Percentiles rank a stretch among this genome's conserved stretches.
phyloP scores from a whole-genome alignment of 1,140 invertebrate genomes.

The Drosophila littoralis region DNA sequence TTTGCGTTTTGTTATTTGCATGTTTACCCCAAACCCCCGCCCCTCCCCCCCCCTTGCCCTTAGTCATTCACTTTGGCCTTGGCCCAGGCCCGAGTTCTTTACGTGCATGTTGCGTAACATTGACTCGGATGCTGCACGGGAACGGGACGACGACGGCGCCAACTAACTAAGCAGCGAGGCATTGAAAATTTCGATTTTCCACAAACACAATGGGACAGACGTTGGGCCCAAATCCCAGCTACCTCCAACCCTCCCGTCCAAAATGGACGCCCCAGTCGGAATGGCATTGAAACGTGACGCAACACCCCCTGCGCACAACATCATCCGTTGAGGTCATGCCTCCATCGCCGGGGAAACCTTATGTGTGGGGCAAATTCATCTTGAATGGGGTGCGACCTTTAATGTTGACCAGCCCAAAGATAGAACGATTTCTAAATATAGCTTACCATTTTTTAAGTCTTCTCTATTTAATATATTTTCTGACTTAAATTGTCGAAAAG shows the following conservation, averaged over 20 bases:
- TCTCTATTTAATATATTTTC: no score
- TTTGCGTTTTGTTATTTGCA: slow-evolving; percentile 64
- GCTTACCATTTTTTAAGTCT: neutral
- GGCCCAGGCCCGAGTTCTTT: slow-evolving; percentile 48
- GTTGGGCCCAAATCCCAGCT: neutral
- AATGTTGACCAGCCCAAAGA: neutral
- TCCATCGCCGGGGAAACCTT: slow-evolving; percentile 24
- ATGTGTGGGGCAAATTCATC: slow-evolving; percentile 25
- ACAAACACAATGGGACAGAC: slow-evolving; percentile 40
- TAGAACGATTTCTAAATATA: slow-evolving; percentile 5
- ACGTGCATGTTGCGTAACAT: slow-evolving; percentile 70
- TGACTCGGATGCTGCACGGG: slow-evolving; percentile 59
- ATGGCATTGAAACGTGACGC: slow-evolving; percentile 77
- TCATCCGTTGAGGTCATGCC: slow-evolving; percentile 59
- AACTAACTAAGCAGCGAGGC: slow-evolving; percentile 1
- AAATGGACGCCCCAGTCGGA: slow-evolving; percentile 40
- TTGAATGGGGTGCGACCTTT: slow-evolving; percentile 17
- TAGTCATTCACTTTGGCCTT: slow-evolving; percentile 37
- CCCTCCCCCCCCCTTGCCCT: slow-evolving; percentile 1
- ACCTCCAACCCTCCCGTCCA: neutral
- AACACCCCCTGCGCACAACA: slow-evolving; percentile 35
- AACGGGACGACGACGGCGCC: slow-evolving; percentile 31
- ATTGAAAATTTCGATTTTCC: slow-evolving; percentile 76
- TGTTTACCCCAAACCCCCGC: slow-evolving; percentile 53
- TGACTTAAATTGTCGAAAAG: no score